Evolutionary conservation across 1,140 invertebrate species (phyloP).

Genomic region (Magallana ariakensis): DNA sequence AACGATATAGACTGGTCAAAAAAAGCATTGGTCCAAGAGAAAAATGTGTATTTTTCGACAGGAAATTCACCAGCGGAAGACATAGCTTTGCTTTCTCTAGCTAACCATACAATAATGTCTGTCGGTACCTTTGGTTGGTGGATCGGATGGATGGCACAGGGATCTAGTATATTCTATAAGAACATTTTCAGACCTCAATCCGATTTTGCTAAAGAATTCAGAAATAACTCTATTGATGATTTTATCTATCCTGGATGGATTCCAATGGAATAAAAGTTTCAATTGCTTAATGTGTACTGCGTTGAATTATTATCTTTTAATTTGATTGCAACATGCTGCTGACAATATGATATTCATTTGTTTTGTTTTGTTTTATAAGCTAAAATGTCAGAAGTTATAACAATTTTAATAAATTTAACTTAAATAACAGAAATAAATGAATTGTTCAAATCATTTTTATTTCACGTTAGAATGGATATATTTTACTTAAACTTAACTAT

Average conservation of each 20-base stretch:
- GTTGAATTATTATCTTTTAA: too few relatives aligned
- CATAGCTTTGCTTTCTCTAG: conserved; percentile 64
- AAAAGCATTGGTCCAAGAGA: conserved; percentile 37
- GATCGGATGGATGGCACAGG: conserved; percentile 69
- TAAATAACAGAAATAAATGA: too few relatives aligned
- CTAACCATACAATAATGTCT: conserved; percentile 73
- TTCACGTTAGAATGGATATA: too few relatives aligned
- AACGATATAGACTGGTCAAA: conserved; percentile 55
- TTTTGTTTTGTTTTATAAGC: too few relatives aligned
- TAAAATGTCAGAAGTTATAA: too few relatives aligned
- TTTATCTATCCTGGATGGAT: conserved; percentile 62
- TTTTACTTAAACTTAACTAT: too few relatives aligned
- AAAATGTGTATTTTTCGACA: conserved; percentile 41
- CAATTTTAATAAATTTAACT: too few relatives aligned
- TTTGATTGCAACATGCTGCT: too few relatives aligned
- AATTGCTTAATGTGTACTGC: too few relatives aligned
- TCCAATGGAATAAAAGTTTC: conserved; percentile 5
- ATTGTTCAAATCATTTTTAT: too few relatives aligned
- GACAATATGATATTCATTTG: too few relatives aligned
- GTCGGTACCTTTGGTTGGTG: conserved; percentile 75
- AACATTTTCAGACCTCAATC: conserved; percentile 58
- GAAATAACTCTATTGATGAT: conserved; percentile 50
- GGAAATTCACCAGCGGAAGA: conserved; percentile 62
- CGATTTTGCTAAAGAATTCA: conserved; percentile 48
- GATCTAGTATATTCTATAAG: conserved; percentile 71